Conservation (phyloP, 1,140 invertebrate species). For the Ceratitis capitata region DNA sequence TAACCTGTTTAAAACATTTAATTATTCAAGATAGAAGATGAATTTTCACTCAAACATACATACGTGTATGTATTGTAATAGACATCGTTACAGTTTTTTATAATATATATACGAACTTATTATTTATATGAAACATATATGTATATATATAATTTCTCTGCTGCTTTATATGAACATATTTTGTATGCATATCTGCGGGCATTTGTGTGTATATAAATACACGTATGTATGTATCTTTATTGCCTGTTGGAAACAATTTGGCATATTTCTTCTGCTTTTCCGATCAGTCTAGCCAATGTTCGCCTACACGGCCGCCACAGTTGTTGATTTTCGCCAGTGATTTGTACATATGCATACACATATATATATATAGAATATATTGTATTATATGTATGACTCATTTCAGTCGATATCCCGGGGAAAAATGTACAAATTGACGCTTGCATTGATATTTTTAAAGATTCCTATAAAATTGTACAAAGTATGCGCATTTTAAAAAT, state of each 20-base stretch:
- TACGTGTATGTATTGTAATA: no score
- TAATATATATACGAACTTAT: background rate
- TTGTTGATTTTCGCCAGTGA: no score
- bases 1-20: background rate
- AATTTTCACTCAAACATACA: background rate
- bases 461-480: background rate
- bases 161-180: background rate
- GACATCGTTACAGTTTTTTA: no score
- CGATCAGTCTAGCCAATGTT: slow-evolving; percentile 25
- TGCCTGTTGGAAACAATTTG: background rate
- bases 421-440: background rate
- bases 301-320: background rate
- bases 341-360: background rate
- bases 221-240: background rate
- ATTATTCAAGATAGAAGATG: background rate
- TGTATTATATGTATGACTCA: background rate
- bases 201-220: background rate
- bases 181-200: no score
- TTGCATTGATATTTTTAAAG: background rate
- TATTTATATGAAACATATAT: background rate
- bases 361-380: background rate
- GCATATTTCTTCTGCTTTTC: background rate
- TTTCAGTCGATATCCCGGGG: slow-evolving; percentile 17
- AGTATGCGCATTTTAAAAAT: no score
- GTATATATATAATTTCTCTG: background rate